Conservation (phyloP, 2,113 vertebrate genomes). For the Mormyrus iriodes region DNA sequence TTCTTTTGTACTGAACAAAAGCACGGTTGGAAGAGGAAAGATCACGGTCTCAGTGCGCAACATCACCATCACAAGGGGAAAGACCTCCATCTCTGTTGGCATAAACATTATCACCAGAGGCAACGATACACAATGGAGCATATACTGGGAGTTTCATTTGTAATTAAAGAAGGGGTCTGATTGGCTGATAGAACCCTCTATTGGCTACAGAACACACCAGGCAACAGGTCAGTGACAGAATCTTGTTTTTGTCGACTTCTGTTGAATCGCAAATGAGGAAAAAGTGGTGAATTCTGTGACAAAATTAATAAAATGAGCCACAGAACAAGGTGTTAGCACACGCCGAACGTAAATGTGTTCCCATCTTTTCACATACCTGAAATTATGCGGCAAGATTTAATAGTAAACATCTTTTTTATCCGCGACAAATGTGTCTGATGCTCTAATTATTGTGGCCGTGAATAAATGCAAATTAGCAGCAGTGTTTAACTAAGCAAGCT, state of each 20-base stretch:
- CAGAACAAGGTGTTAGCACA: not conserved
- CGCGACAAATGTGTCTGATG: not conserved
- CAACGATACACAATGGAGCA: constrained; percentile 61
- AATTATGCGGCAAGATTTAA: not conserved
- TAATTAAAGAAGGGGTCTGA: not conserved
- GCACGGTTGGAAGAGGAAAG: constrained; percentile 56
- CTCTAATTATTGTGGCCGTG: not conserved
- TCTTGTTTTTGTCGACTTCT: not conserved
- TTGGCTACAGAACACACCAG: not conserved
- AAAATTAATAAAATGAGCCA: not conserved
- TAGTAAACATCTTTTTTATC: not conserved
- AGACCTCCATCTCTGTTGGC: constrained; percentile 49
- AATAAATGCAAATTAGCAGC: not conserved
- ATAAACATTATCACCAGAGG: constrained; percentile 48
- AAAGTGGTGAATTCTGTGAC: not conserved
- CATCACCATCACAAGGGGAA: constrained; percentile 34
- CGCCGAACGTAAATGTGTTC: not conserved
- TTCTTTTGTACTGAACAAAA: constrained; percentile 48
- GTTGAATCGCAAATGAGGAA: not conserved
- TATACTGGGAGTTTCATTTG: constrained; percentile 66
- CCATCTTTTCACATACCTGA: not conserved
- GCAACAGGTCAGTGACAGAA: constrained; percentile 17
- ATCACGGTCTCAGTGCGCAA: constrained; percentile 2
- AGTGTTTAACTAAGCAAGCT: not conserved
- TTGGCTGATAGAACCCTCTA: constrained; percentile 12